Evolutionary conservation across 2,113 vertebrate species (phyloP).

Genomic region (Tachuris rubrigastra): DNA sequence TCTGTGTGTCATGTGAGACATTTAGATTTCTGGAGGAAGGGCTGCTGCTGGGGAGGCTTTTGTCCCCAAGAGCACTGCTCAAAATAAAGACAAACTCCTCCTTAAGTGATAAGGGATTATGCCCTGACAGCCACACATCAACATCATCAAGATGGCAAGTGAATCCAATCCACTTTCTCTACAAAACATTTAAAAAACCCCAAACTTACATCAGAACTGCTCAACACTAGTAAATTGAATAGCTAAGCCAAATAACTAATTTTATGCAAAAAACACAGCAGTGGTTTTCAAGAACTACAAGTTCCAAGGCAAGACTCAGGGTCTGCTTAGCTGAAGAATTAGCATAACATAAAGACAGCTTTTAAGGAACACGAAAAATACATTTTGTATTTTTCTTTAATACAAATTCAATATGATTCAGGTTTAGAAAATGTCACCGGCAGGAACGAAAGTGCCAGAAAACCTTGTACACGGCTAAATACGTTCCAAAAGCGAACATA

Average conservation of each 20-base stretch:
- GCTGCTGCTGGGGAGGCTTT: neutral
- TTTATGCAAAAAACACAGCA: neutral
- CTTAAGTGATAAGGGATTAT: neutral
- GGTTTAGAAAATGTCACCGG: neutral
- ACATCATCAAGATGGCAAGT: neutral
- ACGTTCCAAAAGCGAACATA: rapidly evolving
- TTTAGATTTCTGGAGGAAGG: neutral
- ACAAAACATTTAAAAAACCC: neutral
- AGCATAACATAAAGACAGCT: rapidly evolving
- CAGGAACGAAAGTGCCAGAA: neutral
- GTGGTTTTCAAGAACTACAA: neutral
- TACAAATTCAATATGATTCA: neutral
- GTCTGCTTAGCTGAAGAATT: neutral
- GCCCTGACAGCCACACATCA: neutral
- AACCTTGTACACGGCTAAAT: neutral
- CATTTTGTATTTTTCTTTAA: neutral
- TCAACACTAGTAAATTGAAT: rapidly evolving
- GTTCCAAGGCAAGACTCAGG: neutral
- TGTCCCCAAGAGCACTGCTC: neutral
- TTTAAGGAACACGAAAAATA: rapidly evolving
- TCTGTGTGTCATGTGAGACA: neutral
- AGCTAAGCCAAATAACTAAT: neutral
- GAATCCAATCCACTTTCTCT: neutral
- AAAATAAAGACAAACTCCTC: neutral
- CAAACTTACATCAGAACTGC: neutral